Evolutionary conservation across 2,888 invertebrate genomes (phyloP), one percentile per base, ranked within the genome.

Genomic region (Amiota mariae): DNA sequence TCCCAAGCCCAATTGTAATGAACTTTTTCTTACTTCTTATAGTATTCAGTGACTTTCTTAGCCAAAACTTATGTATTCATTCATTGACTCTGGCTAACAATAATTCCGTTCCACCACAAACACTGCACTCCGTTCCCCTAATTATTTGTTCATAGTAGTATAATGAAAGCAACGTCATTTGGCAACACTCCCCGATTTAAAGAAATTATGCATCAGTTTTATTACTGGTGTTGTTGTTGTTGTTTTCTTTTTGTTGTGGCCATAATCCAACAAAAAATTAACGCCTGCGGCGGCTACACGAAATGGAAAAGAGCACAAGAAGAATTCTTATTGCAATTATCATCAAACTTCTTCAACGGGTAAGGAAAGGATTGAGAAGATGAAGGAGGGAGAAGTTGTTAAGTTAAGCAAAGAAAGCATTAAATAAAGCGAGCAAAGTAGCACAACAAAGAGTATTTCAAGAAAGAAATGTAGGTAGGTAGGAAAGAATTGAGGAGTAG

Each of bases 361-460:
- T 12, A 11, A n/a, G 12, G 54, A 51, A 10, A 51, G n/a, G 12
- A 51, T 12, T 4, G 2, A 10, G 12, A n/a, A 54, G 13, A 15
- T 15, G 15, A 6, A 15, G 15, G n/a, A 64, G 13, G 15, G 6
- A 64, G n/a, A 64, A 64, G 12, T 13, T 54, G 54, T 15, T 54
- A 15, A 54, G n/a, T 54, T 54, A 54, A 54, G 54, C n/a, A 68
- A 54, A 68, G 67, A 68, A 68, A 68, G 67, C 67, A 20, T 68
- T 24, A 51, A 68, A 20, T 68, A 20, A 54, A 54, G 18, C 8
- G 13, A 36, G 10, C 67, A 54, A 51, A 54, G 67, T 54, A 36
- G 36, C 20, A 54, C 67, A 68, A 24, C 54, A 54, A 18, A 36
- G 36, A 36, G 36, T 6, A 36, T 36, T 36, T 2, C 36, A 36